Base-by-base conservation (phyloP, 1,140 invertebrate genomes). In the Harpegnathos saltator region DNA sequence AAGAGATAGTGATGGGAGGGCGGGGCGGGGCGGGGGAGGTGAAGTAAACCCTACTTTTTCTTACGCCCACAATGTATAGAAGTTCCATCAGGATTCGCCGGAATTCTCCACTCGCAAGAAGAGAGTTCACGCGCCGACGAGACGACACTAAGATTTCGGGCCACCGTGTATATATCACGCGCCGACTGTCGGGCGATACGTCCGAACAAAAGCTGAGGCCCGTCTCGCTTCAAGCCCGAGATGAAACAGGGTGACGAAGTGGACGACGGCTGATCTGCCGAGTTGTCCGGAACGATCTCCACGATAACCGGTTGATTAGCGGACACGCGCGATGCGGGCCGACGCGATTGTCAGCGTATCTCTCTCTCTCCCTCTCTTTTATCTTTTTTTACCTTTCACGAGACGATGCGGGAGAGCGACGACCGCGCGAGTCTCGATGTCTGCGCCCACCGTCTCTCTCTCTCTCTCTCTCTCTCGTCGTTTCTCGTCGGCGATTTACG, bases 401-500 rank as follows among this genome's bases (percentile, higher is more conserved):
- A n/a, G 17, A 68, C 52, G 22, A 69, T 59, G 33, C 65, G 65
- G 19, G 52, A 69, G 75, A 80, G 17, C 33, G 75, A 69, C 52
- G 65, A 69, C 52, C 65, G 52, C 52, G 33, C 17, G 48, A 80
- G 75, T 69, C 22, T 44, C 63, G 44, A 80, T 59, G 65, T 33
- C 52, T 78, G 14, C 54, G 19, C 48, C 29, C n/a, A 38, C 24
- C 65, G 14, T 77, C 14, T 62, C 38, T 26, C n/a, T 48, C 3
- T 62, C 38, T 38, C n/a, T 56, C 33, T 14, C 24, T 62, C 56
- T 75, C 38, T 52, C 44, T 75, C 58, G 17, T 19, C 22, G 11
- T 38, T 52, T 50, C 59, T 80, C 71, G 61, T 26, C 80, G 48
- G 29, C 80, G 71, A 82, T 82, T 82, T 75, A 75, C 72, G 71